Base-by-base conservation (phyloP, 2,113 vertebrate genomes). In the Melanotaenia duboulayi region DNA sequence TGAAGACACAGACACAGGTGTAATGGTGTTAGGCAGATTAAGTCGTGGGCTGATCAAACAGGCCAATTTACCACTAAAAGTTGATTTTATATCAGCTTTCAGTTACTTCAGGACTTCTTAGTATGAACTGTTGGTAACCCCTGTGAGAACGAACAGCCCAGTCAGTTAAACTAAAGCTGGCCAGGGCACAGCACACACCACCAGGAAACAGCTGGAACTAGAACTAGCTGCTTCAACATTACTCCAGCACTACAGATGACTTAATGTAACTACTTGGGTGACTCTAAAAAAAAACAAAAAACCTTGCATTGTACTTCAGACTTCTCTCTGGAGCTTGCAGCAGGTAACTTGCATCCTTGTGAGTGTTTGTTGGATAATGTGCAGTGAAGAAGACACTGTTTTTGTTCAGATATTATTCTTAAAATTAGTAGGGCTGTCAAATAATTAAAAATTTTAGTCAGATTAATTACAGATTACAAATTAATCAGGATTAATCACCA, bases 41-140 rank as follows among this genome's bases (percentile, higher is more conserved):
- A 28, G 3, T 28, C 28, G 28, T 28, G 4, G 32, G 8, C 32
- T 6, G 4, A 9, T 9, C 32, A 7, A 35, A 35, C 32, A 35
- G 32, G 32, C 4, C 1, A 7, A 35, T 35, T 35, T 35, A 8
- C 7, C 5, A 5, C 1, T 35, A 8, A 5, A 35, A 35, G 32
- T 35, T 35, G 32, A 8, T 35, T 5, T 35, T 35, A 35, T 6
- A 35, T 9, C 32, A 9, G 32, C 32, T 35, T 35, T 5, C 8
- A 1, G 4, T 35, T 7, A 35, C 8, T 35, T 35, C 5, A 9
- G 32, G 32, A 7, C 32, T 35, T 35, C 8, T 35, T 7, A 35
- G 73, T 77, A 49, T 90, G 90, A 91, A 82, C 86, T 87, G 76
- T 60, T 55, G 6, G 25, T 89, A 85, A 91, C 87, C 86, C 46